phyloP scores from a whole-genome alignment of 2,797 vertebrate genomes.

The Thaleichthys pacificus region DNA sequence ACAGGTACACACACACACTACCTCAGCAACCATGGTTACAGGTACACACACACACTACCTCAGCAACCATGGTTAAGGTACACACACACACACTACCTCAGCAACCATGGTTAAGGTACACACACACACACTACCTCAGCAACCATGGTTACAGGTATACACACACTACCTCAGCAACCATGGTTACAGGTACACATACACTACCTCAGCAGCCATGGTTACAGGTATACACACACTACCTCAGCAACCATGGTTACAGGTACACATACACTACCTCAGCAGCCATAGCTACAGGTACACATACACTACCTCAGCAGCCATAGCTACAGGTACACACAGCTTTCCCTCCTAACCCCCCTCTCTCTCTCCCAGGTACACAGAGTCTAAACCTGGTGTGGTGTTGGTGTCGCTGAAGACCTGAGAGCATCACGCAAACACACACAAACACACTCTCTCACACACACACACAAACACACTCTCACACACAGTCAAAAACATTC shows the following conservation, averaged over 20 bases:
- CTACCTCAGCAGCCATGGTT: background rate
- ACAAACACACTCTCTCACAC: background rate
- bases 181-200: background rate
- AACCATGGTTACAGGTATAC: slow-evolving; percentile 81
- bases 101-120: slow-evolving; percentile 1
- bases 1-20: slow-evolving; percentile 4
- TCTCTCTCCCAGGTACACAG: slow-evolving; percentile 82
- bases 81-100: background rate
- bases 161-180: background rate
- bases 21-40: background rate
- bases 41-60: slow-evolving; percentile 39
- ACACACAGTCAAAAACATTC: background rate
- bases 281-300: slow-evolving; percentile 80
- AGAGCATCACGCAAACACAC: background rate
- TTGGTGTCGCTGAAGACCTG: slow-evolving; percentile 81
- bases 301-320: background rate
- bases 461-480: background rate
- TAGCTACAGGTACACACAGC: background rate
- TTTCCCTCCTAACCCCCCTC: slow-evolving; percentile 21
- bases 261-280: slow-evolving; percentile 80
- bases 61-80: background rate
- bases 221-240: slow-evolving; percentile 59
- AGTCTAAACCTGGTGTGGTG: slow-evolving; percentile 87
- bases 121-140: slow-evolving; percentile 80
- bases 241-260: slow-evolving; percentile 82